A percentile compares a stretch with the other conserved stretches of the same genome.
Evolutionary conservation across 35 echinoderm and acorn worm species (phyloP).

Genomic region (Apostichopus japonicus): DNA sequence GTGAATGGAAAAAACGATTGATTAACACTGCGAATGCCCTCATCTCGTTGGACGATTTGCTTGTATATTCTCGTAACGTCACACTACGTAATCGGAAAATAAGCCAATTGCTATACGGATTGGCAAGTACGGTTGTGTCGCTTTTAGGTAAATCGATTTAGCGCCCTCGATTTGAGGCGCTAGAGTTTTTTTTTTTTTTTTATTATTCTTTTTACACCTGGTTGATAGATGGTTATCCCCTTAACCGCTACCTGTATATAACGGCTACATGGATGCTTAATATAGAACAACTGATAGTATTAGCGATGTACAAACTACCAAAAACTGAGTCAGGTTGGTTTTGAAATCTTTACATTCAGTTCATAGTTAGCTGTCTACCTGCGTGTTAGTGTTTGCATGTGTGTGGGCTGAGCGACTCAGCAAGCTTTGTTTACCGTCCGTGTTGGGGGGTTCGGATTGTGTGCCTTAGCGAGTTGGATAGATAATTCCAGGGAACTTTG

Average conservation of each 20-base stretch:
- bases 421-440: constrained; percentile 22
- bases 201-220: constrained; percentile 15
- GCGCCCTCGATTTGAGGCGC: constrained; percentile 16
- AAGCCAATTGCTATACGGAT: background rate
- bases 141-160: constrained; percentile 18
- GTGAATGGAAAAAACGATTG: constrained; percentile 16
- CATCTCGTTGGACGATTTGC: constrained; percentile 40
- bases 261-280: constrained; percentile 52
- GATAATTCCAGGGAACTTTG: background rate
- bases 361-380: constrained; percentile 32
- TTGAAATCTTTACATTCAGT: constrained; percentile 30
- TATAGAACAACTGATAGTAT: constrained; percentile 58
- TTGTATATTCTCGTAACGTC: background rate
- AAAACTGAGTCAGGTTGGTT: constrained; percentile 35
- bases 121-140: background rate
- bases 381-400: constrained; percentile 20
- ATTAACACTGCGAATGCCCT: constrained; percentile 15
- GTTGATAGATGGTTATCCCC: constrained; percentile 38
- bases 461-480: background rate
- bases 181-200: background rate
- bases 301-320: constrained; percentile 58
- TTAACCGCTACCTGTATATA: constrained; percentile 55
- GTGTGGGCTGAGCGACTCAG: constrained; percentile 46
- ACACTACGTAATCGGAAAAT: constrained; percentile 24
- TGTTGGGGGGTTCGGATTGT: constrained; percentile 20